phyloP scores from a whole-genome alignment of 2,797 vertebrate genomes.

The Oreochromis mossambicus region DNA sequence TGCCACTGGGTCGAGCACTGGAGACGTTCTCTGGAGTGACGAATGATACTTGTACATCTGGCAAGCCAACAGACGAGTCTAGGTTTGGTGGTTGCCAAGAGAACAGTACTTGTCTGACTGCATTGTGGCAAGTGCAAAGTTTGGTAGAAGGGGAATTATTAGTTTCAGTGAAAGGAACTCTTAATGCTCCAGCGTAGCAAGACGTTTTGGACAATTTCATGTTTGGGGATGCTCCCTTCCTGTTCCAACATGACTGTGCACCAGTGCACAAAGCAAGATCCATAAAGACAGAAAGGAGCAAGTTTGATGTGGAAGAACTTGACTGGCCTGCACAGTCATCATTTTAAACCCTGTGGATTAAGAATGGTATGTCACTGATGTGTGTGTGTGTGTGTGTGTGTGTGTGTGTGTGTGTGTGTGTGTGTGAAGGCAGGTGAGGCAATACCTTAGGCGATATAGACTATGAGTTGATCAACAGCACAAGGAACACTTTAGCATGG shows the following conservation, averaged over 20 bases:
- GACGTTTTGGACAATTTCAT: background rate
- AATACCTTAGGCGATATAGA: background rate
- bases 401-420: too few species aligned
- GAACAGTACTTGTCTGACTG: background rate
- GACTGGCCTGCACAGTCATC: background rate
- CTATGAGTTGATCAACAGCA: background rate
- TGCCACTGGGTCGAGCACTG: background rate
- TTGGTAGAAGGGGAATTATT: background rate
- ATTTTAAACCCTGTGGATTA: background rate
- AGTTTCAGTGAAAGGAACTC: background rate
- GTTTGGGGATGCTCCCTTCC: background rate
- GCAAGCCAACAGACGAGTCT: background rate
- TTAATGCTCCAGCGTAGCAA: background rate
- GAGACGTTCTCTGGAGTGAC: background rate
- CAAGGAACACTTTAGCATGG: background rate
- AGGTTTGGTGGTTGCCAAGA: background rate
- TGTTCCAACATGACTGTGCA: background rate
- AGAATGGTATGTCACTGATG: background rate
- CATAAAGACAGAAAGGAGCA: background rate
- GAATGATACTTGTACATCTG: background rate
- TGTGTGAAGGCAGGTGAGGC: background rate
- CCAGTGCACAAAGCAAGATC: background rate
- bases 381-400: background rate
- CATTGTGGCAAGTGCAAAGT: background rate
- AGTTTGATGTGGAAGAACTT: background rate